phyloP scores from a whole-genome alignment of 2,113 vertebrate genomes.

The Macroglossus sobrinus region DNA sequence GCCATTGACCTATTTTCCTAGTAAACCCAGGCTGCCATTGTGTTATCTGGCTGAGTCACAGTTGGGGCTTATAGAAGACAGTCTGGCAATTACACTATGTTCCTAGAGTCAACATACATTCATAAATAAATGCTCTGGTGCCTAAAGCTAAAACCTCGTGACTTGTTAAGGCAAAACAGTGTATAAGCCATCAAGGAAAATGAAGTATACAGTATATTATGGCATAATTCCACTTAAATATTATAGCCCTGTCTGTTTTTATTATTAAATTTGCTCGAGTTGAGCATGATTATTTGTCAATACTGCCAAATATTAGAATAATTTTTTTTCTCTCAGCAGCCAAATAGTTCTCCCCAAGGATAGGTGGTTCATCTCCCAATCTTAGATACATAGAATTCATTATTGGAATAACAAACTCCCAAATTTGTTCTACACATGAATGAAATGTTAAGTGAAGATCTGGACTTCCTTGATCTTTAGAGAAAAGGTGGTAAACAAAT shows the following conservation, averaged over 20 bases:
- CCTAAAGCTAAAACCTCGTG: conserved; percentile 64
- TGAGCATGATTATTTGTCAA: neutral
- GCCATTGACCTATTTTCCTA: conserved; percentile 78
- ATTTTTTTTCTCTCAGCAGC: neutral
- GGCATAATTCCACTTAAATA: neutral
- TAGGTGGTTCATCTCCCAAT: conserved; percentile 11
- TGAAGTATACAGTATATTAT: neutral
- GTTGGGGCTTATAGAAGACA: conserved; percentile 61
- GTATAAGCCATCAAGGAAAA: conserved; percentile 13
- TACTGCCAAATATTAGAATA: neutral
- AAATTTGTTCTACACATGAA: neutral
- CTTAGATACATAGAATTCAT: neutral
- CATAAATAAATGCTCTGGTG: conserved; percentile 74
- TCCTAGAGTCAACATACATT: conserved; percentile 68
- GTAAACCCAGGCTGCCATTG: conserved; percentile 68
- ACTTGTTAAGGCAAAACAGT: conserved; percentile 56
- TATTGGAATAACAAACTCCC: neutral
- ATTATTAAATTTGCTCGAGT: neutral
- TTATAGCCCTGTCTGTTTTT: neutral
- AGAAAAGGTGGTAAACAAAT: neutral
- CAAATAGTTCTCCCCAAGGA: neutral
- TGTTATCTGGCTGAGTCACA: conserved; percentile 73
- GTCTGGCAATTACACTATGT: conserved; percentile 71
- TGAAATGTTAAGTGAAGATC: neutral
- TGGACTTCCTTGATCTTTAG: neutral